Evolutionary conservation across 2,113 vertebrate species (phyloP), one percentile per base, ranked within the genome.

Genomic region (Ammodytes dubius): DNA sequence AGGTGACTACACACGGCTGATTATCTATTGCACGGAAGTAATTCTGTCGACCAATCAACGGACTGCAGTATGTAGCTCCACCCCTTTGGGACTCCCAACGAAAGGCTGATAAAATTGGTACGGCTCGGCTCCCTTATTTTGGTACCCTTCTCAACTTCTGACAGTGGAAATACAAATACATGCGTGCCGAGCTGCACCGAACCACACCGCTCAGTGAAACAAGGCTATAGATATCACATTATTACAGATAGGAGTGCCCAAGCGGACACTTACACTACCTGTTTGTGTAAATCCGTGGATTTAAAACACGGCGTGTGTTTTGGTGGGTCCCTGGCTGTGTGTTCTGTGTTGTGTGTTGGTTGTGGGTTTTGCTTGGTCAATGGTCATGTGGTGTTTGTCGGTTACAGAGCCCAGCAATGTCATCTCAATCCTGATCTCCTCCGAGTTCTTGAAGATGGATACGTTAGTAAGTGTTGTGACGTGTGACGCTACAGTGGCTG

Each of bases 401-500:
- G 81, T 97, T 97, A 87, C 95, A 99, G 98, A 99, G 92, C 98
- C 98, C 94, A 97, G 96, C 94, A 99, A 99, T 95, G 98, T 99
- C 87, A 97, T 99, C 96, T 99, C 98, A 87, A 99, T 99, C 95
- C 97, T 99, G 91, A 99, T 99, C 95, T 99, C 98, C 93, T 99
- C 98, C 67, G 98, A 99, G 86, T 99, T 99, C 96, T 95, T 99
- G 95, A 99, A 98, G 96, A 99, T 99, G 98, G 98, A 99, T 93
- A 96, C 96, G 79, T 96, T 99, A 95, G 98, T 99, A 96, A 99
- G 98, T 99, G 96, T 91, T 91, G 88, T 92, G 88, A 67, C 11
- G 12, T 70, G 81, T 81, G 77, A 83, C 0, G 81, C 75, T 67
- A 12, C 27, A 27, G 27, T 27, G 27, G 59, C 54, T 74, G 71